Evolutionary conservation across 2,113 vertebrate species (phyloP), one percentile per base, ranked within the genome.

Genomic region (Peucedramus taeniatus): DNA sequence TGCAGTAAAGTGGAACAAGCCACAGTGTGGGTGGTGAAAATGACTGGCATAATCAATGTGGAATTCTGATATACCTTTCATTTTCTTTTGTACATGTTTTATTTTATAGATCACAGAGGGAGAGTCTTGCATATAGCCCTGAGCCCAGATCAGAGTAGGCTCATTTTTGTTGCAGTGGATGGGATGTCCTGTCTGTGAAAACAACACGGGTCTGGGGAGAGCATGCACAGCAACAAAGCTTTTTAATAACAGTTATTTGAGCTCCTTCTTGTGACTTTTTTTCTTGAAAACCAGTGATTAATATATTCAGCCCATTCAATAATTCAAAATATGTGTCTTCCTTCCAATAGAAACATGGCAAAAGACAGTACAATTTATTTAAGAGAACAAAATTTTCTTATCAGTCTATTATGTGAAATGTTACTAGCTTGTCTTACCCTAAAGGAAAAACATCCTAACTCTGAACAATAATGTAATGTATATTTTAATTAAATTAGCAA

Each of bases 91-190:
- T 47, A 23, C 2, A 0, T 75, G 10, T 54, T 93, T 90, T 74
- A 54, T 91, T 94, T 95, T 74, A 39, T 74, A 98, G 98, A 96
- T 90, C 98, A 98, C 76, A 97, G 89, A 49, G 95, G 96, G 54
- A 97, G 98, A 96, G 96, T 98, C 59, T 95, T 98, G 78, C 97
- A 98, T 37, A 74, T 97, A 94, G 93, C 97, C 50, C 40, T 96
- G 71, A 98, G 97, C 74, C 88, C 97, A 27, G 96, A 97, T 75
- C 90, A 96, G 21, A 96, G 66, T 8, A 95, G 40, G 18, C 42
- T 98, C 3, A 95, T 98, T 97, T 98, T 98, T 57, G 97, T 96
- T 26, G 97, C 96, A 2, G 97, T 80, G 2, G 98, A 98, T 96
- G 97, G 97, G 26, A 75, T 78, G 39, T 93, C 98, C 54, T 96